Base-by-base conservation (phyloP, 37 sponge, comb jelly and placozoan genomes). In the Ephydatia muelleri region DNA sequence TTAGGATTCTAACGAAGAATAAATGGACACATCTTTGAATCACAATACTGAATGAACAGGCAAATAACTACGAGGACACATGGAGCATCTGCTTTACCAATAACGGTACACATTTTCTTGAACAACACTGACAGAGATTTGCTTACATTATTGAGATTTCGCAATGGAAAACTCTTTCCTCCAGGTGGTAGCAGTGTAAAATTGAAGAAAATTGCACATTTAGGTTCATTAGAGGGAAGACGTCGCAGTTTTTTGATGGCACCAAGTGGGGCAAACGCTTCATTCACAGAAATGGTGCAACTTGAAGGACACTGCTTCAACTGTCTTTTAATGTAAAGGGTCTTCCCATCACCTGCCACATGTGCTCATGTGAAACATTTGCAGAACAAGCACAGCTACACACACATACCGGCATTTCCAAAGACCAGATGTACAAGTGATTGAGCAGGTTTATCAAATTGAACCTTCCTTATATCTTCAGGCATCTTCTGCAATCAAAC, bases 301-400 rank as follows among this genome's bases (percentile, higher is more conserved):
- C 57, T 34, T 33, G 26, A 57, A 23, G 39, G 35, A 70, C 79
- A 30, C 33, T 73, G 68, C 19, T 64, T 25, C 40, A 93, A 65
- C 68, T 93, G 87, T 35, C 86, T 48, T 67, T 78, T 81, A 49
- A 96, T 96, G 80, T 93, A 93, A 73, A 93, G 94, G 0, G 97
- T 91, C 80, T 96, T 96, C 6, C 97, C 97, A 86, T 96, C 90
- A 75, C 97, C 97, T 90, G 80, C 14, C 35, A 35, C 22, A 9
- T 9, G 32, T n/a, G n/a, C n/a, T n/a, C n/a, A n/a, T 43, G 43
- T 43, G 43, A 6, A 43, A 43, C 43, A 43, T 6, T 9, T 6
- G 6, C 6, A 43, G 3, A 43, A 6, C 43, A 43, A 43, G 6
- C 3, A 9, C 6, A 3, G 6, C 43, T 43, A 6, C 6, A 78